Conservation (phyloP, 1,140 invertebrate genomes). For the Myzus persicae region DNA sequence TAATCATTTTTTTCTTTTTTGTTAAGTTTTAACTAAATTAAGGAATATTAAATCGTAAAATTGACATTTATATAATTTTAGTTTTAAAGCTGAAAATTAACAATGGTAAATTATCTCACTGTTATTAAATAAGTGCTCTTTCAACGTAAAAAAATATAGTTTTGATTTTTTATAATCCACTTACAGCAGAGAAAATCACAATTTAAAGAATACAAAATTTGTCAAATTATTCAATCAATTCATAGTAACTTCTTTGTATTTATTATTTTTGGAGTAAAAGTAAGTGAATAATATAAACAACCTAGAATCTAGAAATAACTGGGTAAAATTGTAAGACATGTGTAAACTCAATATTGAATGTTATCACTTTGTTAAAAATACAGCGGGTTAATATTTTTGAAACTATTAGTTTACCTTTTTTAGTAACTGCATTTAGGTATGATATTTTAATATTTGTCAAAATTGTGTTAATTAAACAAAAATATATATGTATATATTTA, state of each 20-base stretch:
- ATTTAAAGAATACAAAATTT: neutral
- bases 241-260: neutral
- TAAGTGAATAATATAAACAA: neutral
- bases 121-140: neutral
- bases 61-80: neutral
- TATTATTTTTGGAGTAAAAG: neutral
- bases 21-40: neutral
- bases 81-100: neutral
- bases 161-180: neutral
- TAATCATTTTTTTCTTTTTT: neutral
- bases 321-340: neutral
- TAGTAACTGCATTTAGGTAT: neutral
- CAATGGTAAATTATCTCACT: neutral
- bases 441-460: neutral
- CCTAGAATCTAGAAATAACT: neutral
- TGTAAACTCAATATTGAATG: neutral
- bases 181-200: neutral
- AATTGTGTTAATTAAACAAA: neutral
- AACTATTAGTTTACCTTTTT: neutral
- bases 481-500: neutral
- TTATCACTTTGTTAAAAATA: neutral
- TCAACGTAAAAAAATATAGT: slow-evolving; percentile 35
- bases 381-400: neutral
- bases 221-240: neutral
- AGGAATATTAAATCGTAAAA: neutral